Conservation (phyloP, 1,140 invertebrate species). For the Euborellia annulipes region DNA sequence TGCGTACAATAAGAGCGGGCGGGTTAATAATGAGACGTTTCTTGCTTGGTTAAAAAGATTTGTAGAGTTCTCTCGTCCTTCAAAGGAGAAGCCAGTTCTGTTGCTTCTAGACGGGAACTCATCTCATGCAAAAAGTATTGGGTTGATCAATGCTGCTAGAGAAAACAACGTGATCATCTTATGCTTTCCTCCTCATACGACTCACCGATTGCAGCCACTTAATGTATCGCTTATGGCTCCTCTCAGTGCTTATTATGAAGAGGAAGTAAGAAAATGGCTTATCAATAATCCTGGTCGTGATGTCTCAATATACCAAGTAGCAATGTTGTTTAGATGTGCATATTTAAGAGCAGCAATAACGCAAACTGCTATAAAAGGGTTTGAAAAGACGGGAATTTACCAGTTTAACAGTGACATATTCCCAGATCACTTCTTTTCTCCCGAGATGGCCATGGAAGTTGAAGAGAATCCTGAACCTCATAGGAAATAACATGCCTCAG, state of each 20-base stretch:
- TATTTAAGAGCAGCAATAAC: conserved; percentile 20
- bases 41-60: conserved; percentile 21
- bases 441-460: too few relatives aligned
- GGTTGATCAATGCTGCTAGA: conserved; percentile 6
- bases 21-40: conserved; percentile 19
- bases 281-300: conserved; percentile 19
- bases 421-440: too few relatives aligned
- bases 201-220: conserved; percentile 27
- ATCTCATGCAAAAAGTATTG: conserved; percentile 16
- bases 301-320: conserved; percentile 21
- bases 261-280: conserved; percentile 20
- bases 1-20: conserved; percentile 16
- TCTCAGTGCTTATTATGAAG: conserved; percentile 24
- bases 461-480: too few relatives aligned
- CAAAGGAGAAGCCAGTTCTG: conserved; percentile 18
- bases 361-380: conserved; percentile 16
- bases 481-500: too few relatives aligned
- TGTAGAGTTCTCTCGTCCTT: conserved; percentile 17
- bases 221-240: conserved; percentile 23
- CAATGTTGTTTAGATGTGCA: conserved; percentile 18
- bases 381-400: conserved; percentile 18
- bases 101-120: conserved; percentile 22
- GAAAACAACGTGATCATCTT: conserved; percentile 23
- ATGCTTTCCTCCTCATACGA: conserved; percentile 23
- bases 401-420: conserved; percentile 20